A percentile compares a stretch with the other conserved stretches of the same genome.
Evolutionary conservation across 2,113 vertebrate genomes (phyloP).

Genomic region (Myxocyprinus asiaticus): DNA sequence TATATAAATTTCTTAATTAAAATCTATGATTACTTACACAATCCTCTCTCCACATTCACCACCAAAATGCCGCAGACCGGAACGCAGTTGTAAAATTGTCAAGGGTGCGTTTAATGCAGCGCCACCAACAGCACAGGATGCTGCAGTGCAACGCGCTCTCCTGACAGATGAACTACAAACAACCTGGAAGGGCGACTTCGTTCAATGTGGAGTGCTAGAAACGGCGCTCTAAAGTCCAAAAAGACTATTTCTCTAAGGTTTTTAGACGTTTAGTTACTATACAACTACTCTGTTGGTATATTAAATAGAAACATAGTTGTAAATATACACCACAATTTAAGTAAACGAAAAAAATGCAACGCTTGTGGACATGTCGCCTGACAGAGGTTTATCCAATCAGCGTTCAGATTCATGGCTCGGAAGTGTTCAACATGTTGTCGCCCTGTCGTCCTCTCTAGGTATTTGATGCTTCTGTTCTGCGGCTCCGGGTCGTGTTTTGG

Average conservation of each 20-base stretch:
- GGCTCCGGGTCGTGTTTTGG: constrained; percentile 34
- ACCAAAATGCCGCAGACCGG: background rate
- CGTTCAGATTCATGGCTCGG: background rate
- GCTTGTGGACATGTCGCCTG: background rate
- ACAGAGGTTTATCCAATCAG: background rate
- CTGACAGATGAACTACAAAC: background rate
- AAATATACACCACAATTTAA: too few relatives aligned
- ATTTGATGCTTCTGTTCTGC: constrained; percentile 24
- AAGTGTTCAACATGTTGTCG: background rate
- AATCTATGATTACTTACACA: background rate
- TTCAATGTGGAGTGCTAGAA: background rate
- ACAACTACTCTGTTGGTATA: background rate
- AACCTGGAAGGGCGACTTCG: background rate
- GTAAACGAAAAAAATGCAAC: too few relatives aligned
- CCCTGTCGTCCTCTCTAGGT: background rate
- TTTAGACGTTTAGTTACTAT: background rate
- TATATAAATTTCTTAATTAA: background rate
- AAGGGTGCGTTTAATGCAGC: background rate
- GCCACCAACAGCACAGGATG: constrained; percentile 18
- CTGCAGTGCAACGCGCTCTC: background rate
- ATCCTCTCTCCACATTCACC: background rate
- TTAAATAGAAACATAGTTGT: background rate
- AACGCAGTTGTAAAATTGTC: background rate
- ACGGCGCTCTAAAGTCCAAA: too few relatives aligned
- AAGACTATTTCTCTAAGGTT: background rate